A percentile compares a stretch with the other conserved stretches of the same genome.
Conservation (phyloP, 2,113 vertebrate genomes). For the Campylomormyrus tamandua region DNA sequence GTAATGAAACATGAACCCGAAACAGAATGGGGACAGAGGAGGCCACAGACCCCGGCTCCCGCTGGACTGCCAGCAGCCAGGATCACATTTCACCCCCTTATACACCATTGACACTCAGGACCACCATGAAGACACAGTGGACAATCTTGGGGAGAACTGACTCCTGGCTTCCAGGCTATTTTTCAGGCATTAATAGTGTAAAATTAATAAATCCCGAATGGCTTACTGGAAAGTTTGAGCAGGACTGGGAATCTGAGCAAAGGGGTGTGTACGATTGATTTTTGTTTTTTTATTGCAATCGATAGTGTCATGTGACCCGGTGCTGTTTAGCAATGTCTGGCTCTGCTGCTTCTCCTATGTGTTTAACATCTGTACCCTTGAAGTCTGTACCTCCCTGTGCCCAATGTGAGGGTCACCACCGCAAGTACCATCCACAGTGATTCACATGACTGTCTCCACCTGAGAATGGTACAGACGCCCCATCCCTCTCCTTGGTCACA, state of each 20-base stretch:
- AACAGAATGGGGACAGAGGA: background rate
- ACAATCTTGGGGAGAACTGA: background rate
- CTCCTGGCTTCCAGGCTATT: background rate
- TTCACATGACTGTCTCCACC: background rate
- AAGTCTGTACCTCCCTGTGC: background rate
- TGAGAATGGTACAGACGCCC: background rate
- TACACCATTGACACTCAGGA: background rate
- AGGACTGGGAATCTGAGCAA: background rate
- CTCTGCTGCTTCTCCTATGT: background rate
- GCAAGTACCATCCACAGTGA: background rate
- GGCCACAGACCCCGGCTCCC: background rate
- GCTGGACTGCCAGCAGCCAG: background rate
- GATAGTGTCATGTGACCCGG: background rate
- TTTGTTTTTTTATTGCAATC: constrained; percentile 6
- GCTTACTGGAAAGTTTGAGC: constrained; percentile 13
- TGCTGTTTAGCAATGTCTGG: background rate
- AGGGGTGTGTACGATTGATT: background rate
- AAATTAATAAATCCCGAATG: constrained; percentile 3
- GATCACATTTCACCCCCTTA: background rate
- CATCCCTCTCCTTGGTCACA: background rate
- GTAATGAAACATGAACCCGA: background rate
- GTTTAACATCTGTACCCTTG: background rate
- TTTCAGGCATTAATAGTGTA: background rate
- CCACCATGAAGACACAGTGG: background rate
- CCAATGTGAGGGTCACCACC: background rate